These are phyloP conservation scores for Martes martes DNA, from an alignment of 2,113 vertebrate genomes.

Conservation along the genomic window DNA sequence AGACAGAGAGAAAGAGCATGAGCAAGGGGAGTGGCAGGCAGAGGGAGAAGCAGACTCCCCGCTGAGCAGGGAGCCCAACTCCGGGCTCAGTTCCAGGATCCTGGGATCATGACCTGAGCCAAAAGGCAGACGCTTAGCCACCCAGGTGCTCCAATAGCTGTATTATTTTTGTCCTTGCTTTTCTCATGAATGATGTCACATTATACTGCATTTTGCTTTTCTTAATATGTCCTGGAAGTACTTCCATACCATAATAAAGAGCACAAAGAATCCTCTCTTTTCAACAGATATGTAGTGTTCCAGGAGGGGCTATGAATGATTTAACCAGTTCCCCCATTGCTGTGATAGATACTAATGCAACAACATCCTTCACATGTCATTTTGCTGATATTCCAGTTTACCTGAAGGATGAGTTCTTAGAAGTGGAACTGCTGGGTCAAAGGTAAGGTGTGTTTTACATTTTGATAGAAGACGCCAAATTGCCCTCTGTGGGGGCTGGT, in stretches of 20 bases:
- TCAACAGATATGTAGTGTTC: neutral
- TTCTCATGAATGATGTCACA: neutral
- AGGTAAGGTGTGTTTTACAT: neutral
- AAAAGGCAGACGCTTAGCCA: neutral
- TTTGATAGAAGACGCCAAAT: neutral
- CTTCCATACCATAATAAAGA: neutral
- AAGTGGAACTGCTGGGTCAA: neutral
- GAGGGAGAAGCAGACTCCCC: neutral
- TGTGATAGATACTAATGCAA: neutral
- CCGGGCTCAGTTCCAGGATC: neutral
- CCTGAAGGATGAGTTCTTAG: neutral
- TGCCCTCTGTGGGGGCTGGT: neutral
- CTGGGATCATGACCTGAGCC: neutral
- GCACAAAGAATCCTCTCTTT: neutral
- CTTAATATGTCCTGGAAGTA: neutral
- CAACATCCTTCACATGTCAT: neutral
- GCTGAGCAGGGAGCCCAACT: neutral
- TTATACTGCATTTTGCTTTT: neutral
- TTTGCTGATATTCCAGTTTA: neutral
- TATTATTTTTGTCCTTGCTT: neutral
- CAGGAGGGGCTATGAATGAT: neutral
- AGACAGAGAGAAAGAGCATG: neutral
- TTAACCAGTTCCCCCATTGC: neutral
- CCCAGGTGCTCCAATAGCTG: too few species aligned
- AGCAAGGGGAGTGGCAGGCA: neutral